A percentile compares a stretch with the other conserved stretches of the same genome.
These are phyloP conservation scores for Sinohyriopsis cumingii DNA, from an alignment of 2,888 invertebrate genomes.

Conservation along the genomic window DNA sequence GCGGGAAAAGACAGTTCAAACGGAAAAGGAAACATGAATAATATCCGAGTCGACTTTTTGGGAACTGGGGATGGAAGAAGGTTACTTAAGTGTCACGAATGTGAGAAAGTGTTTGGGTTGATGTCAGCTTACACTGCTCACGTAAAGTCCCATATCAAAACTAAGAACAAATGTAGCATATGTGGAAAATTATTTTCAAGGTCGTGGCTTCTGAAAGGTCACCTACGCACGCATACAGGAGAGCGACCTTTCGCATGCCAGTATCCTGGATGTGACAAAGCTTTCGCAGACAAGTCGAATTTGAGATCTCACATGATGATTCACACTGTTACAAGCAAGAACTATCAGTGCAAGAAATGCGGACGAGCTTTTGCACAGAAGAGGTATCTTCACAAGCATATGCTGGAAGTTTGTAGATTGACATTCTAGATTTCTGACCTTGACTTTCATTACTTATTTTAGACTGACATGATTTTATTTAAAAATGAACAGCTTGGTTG, in stretches of 20 bases:
- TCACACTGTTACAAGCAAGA: slow-evolving; percentile 63
- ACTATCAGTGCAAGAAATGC: slow-evolving; percentile 63
- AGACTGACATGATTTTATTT: no score
- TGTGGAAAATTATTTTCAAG: slow-evolving; percentile 68
- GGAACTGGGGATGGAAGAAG: slow-evolving; percentile 10
- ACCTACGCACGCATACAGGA: slow-evolving; percentile 69
- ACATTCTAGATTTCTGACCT: slow-evolving; percentile 10
- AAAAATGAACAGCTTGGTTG: no score
- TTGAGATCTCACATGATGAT: slow-evolving; percentile 68
- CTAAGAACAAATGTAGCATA: slow-evolving; percentile 60
- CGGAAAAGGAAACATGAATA: background rate
- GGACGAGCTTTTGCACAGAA: slow-evolving; percentile 69
- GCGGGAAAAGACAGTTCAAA: background rate
- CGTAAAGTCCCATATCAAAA: slow-evolving; percentile 48
- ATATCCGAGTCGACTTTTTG: slow-evolving; percentile 13
- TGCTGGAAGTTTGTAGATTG: slow-evolving; percentile 66
- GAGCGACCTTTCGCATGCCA: slow-evolving; percentile 67
- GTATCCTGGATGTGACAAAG: slow-evolving; percentile 61
- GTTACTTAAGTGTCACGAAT: slow-evolving; percentile 52
- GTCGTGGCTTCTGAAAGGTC: slow-evolving; percentile 69
- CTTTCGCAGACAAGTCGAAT: slow-evolving; percentile 70
- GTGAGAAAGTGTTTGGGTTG: slow-evolving; percentile 50
- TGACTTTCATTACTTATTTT: background rate
- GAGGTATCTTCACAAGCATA: slow-evolving; percentile 69
- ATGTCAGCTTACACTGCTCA: slow-evolving; percentile 54